Percentiles rank a stretch among this genome's conserved stretches.
Conservation (phyloP, 2,113 vertebrate genomes). For the Taurulus bubalis region DNA sequence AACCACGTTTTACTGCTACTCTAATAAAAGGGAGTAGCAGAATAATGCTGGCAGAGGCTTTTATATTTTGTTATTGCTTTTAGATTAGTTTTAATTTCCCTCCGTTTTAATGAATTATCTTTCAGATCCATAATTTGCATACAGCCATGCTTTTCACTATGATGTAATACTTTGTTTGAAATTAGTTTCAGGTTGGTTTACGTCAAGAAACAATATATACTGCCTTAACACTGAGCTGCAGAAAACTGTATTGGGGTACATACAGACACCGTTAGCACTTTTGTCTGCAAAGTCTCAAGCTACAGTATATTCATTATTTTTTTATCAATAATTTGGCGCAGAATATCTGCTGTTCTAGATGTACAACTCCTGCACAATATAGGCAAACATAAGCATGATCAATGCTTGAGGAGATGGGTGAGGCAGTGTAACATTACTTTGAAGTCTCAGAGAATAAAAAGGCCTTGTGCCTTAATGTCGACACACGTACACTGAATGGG, state of each 20-base stretch:
- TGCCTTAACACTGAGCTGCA: not conserved
- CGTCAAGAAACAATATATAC: not conserved
- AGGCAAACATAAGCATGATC: not conserved
- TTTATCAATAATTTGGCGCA: not conserved
- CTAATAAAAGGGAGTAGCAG: not conserved
- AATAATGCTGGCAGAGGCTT: not conserved
- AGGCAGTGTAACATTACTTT: not conserved
- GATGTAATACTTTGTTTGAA: constrained; percentile 21
- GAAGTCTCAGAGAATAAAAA: not conserved
- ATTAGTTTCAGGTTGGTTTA: constrained; percentile 16
- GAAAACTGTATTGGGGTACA: not conserved
- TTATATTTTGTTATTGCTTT: not conserved
- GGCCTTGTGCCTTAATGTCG: not conserved
- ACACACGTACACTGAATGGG: not conserved
- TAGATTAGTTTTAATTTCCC: not conserved
- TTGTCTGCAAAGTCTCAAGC: not conserved
- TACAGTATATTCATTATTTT: not conserved
- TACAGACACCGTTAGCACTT: not conserved
- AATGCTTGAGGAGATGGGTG: not conserved
- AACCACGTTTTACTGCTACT: constrained; percentile 4
- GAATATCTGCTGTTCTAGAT: not conserved
- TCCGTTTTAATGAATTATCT: not conserved
- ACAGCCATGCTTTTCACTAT: not conserved
- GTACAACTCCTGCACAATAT: not conserved
- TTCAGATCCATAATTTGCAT: not conserved